These are phyloP conservation scores for Miniopterus natalensis DNA, from an alignment of 2,113 vertebrate species.

Conservation along the genomic window DNA sequence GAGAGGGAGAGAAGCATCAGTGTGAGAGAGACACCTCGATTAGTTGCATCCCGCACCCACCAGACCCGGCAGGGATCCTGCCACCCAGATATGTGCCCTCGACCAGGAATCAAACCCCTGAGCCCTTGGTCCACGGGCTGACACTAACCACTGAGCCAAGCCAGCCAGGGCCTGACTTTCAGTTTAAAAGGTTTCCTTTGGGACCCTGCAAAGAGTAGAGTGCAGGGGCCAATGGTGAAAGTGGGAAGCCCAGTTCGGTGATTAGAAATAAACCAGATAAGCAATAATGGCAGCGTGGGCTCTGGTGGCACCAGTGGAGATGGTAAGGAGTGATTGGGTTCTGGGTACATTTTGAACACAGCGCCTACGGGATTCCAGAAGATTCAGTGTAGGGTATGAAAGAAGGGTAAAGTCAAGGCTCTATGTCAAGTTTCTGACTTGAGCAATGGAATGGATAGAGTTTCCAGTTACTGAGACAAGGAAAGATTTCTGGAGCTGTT, in stretches of 20 bases:
- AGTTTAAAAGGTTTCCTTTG: not conserved
- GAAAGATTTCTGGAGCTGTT: not conserved
- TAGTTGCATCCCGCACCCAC: too few species aligned
- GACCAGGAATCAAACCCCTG: too few species aligned
- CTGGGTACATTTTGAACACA: not conserved
- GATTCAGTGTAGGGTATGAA: fast-evolving
- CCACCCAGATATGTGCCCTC: too few species aligned
- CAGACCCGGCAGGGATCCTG: too few species aligned
- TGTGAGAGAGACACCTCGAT: too few species aligned
- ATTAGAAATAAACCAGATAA: not conserved
- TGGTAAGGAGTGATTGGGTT: not conserved
- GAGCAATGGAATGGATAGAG: too few species aligned
- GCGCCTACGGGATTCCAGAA: not conserved
- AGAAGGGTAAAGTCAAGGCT: not conserved
- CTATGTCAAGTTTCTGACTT: not conserved
- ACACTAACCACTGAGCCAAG: too few species aligned
- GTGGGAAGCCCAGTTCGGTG: not conserved
- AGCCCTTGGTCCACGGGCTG: too few species aligned
- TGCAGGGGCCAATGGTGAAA: too few species aligned
- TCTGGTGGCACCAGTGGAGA: not conserved
- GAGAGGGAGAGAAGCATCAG: too few species aligned
- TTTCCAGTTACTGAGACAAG: not conserved
- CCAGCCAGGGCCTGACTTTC: too few species aligned
- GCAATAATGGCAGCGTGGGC: not conserved
- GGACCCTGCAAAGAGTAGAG: not conserved